A percentile compares a stretch with the other conserved stretches of the same genome.
phyloP scores from a whole-genome alignment of 2,888 invertebrate genomes.

The Nomada fucata region DNA sequence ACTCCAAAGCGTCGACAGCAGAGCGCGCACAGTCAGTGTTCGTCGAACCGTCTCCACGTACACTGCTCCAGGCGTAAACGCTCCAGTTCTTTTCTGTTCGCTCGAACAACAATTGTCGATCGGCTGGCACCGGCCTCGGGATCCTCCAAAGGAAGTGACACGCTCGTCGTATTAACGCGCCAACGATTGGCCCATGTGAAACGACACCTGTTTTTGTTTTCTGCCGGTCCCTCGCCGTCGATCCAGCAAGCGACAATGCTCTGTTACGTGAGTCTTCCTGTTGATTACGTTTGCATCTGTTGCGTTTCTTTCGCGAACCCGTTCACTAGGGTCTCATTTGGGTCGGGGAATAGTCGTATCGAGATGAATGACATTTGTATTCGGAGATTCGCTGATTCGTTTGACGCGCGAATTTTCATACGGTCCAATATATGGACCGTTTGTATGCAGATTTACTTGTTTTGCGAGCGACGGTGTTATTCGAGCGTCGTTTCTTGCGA shows the following conservation, averaged over 20 bases:
- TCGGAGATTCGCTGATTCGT: too few species aligned
- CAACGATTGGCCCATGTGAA: slow-evolving; percentile 9
- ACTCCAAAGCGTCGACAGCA: slow-evolving; percentile 67
- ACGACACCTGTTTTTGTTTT: not conserved
- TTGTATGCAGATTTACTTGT: too few species aligned
- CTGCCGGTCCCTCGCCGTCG: not conserved
- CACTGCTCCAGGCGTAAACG: slow-evolving; percentile 54
- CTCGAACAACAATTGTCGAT: slow-evolving; percentile 25
- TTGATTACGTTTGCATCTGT: not conserved
- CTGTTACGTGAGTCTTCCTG: slow-evolving; percentile 72
- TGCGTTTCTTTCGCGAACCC: not conserved
- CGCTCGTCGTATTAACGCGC: slow-evolving; percentile 10
- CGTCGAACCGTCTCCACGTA: slow-evolving; percentile 77
- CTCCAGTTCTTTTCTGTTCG: slow-evolving; percentile 20
- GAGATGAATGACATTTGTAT: too few species aligned
- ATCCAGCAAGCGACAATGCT: slow-evolving; percentile 59
- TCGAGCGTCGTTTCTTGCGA: too few species aligned
- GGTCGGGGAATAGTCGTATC: too few species aligned
- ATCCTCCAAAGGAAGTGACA: slow-evolving; percentile 1
- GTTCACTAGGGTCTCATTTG: not conserved
- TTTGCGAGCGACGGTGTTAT: too few species aligned
- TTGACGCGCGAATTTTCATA: too few species aligned
- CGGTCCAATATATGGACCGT: too few species aligned
- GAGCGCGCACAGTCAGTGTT: slow-evolving; percentile 76
- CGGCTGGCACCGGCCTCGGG: not conserved